Evolutionary conservation across 2,113 vertebrate genomes (phyloP).

Genomic region (Pedetes capensis): DNA sequence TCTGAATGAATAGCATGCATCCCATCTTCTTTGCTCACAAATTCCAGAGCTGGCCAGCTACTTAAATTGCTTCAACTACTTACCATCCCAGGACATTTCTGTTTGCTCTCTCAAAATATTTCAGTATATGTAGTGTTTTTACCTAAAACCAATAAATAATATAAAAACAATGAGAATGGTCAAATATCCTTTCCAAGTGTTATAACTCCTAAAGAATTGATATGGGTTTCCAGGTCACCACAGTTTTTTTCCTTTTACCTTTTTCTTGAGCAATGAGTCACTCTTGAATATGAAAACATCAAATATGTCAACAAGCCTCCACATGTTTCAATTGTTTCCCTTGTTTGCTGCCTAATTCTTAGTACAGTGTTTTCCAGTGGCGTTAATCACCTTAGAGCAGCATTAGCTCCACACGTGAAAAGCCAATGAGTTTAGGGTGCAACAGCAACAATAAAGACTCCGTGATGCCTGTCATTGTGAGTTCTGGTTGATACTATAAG

Average conservation of each 20-base stretch:
- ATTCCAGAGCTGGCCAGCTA: neutral
- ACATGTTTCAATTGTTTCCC: neutral
- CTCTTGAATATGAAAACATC: neutral
- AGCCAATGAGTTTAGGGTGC: too few relatives aligned
- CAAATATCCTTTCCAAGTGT: neutral
- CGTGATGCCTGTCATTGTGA: neutral
- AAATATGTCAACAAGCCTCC: neutral
- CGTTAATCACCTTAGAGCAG: neutral
- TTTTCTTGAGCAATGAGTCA: neutral
- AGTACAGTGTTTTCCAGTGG: neutral
- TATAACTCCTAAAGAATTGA: neutral
- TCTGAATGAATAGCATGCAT: constrained; percentile 40
- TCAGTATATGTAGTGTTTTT: constrained; percentile 2
- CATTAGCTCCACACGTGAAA: neutral
- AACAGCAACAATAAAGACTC: neutral
- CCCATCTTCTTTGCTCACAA: constrained; percentile 45
- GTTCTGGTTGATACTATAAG: neutral
- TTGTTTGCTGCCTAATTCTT: neutral
- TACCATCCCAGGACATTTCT: constrained; percentile 44
- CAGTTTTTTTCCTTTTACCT: neutral
- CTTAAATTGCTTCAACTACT: constrained; percentile 60
- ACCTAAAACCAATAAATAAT: constrained; percentile 39
- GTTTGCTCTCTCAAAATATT: neutral
- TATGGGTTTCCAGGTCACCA: neutral
- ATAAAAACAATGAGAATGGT: neutral